Percentiles rank a stretch among this genome's conserved stretches.
Evolutionary conservation across 2,888 invertebrate genomes (phyloP).

Genomic region (Himalopsyche japonica): DNA sequence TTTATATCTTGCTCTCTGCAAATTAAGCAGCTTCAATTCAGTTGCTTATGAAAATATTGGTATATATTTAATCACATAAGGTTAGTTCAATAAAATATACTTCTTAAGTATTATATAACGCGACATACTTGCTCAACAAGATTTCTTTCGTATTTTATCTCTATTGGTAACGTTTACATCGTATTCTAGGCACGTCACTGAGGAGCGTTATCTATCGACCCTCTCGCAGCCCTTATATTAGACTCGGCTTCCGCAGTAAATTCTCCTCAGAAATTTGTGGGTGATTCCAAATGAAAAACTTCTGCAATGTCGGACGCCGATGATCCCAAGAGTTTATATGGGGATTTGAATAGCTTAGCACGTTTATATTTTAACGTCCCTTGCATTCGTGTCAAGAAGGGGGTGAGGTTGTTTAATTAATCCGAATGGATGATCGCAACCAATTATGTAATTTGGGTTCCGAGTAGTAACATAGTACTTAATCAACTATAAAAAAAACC

Average conservation of each 20-base stretch:
- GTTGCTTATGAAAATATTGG: no score
- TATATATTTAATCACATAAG: no score
- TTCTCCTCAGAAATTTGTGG: slow-evolving; percentile 30
- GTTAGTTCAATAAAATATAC: no score
- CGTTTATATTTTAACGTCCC: slow-evolving; percentile 18
- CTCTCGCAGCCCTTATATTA: background rate
- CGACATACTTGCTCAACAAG: no score
- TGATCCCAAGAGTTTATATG: slow-evolving; percentile 17
- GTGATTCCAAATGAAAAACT: slow-evolving; percentile 17
- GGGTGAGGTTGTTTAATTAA: slow-evolving; percentile 20
- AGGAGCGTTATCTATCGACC: background rate
- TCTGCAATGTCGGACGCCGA: slow-evolving; percentile 5
- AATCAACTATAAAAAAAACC: no score
- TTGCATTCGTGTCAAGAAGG: background rate
- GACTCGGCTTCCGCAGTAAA: background rate
- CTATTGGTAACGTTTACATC: background rate
- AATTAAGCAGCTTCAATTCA: no score
- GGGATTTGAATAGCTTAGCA: slow-evolving; percentile 31
- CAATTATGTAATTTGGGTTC: background rate
- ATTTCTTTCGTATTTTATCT: no score
- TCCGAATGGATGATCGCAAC: slow-evolving; percentile 19
- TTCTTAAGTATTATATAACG: no score
- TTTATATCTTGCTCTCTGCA: no score
- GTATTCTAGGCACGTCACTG: background rate
- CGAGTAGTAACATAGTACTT: background rate